phyloP scores from a whole-genome alignment of 2,888 invertebrate species.

The Pherbina coryleti region DNA sequence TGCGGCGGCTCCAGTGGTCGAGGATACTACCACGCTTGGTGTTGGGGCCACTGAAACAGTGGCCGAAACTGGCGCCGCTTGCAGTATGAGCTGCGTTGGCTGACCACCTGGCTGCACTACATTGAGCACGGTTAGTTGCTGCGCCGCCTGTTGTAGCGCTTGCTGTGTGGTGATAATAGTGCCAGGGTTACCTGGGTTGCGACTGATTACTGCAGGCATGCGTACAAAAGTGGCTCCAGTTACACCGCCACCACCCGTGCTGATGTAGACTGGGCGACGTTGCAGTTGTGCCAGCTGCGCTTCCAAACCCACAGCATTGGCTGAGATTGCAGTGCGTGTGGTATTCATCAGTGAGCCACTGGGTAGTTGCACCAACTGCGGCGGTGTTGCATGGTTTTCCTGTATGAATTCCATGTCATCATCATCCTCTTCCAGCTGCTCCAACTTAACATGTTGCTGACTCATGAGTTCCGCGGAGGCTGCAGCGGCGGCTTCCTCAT shows the following conservation, averaged over 20 bases:
- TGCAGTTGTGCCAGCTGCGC: conserved; percentile 59
- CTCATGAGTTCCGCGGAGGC: conserved; percentile 8
- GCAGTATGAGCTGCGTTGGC: conserved; percentile 60
- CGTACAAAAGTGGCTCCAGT: conserved; percentile 61
- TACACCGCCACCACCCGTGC: conserved; percentile 59
- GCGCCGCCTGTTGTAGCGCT: conserved; percentile 54
- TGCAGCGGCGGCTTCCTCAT: conserved; percentile 57
- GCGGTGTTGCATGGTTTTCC: conserved; percentile 35
- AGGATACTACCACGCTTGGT: conserved; percentile 6
- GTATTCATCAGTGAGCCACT: conserved; percentile 59
- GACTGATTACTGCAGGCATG: conserved; percentile 62
- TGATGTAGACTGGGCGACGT: conserved; percentile 65
- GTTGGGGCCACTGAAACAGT: background rate
- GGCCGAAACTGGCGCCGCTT: conserved; percentile 50
- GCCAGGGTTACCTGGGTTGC: conserved; percentile 51
- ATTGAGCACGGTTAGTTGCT: conserved; percentile 38
- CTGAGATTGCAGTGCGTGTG: conserved; percentile 58
- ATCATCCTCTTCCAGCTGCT: conserved; percentile 54
- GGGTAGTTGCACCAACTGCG: conserved; percentile 59
- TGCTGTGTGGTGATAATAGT: conserved; percentile 56
- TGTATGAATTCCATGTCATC: conserved; percentile 29
- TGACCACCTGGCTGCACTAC: conserved; percentile 46
- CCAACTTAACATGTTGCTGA: conserved; percentile 57
- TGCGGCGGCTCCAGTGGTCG: conserved; percentile 27
- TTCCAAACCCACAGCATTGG: conserved; percentile 42